Percentiles rank a stretch among this genome's conserved stretches.
phyloP scores from a whole-genome alignment of 2,888 invertebrate species.

The Smittia sp. region DNA sequence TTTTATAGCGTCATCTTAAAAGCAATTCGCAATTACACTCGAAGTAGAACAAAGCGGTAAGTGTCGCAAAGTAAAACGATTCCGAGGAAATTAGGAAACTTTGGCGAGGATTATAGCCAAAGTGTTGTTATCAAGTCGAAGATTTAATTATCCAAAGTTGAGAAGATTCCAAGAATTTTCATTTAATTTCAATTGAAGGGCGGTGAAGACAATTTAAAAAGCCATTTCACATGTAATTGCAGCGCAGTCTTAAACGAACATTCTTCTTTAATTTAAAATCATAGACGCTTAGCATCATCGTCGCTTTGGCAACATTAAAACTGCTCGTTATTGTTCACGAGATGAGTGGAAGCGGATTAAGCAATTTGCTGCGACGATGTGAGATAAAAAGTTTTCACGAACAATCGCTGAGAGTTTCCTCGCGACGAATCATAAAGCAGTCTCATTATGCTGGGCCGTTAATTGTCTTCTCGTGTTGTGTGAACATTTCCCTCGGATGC shows the following conservation, averaged over 20 bases:
- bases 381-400: background rate
- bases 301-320: background rate
- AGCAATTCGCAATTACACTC: too few relatives aligned
- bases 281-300: background rate
- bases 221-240: background rate
- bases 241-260: background rate
- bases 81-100: too few relatives aligned
- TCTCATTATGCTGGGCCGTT: background rate
- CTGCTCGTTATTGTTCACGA: slow-evolving; percentile 11
- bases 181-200: too few relatives aligned
- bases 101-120: too few relatives aligned
- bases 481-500: background rate
- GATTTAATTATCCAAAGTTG: too few relatives aligned
- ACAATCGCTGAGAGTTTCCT: background rate
- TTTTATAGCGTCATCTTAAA: too few relatives aligned
- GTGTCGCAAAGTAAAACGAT: too few relatives aligned
- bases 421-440: background rate
- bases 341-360: slow-evolving; percentile 15
- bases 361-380: background rate
- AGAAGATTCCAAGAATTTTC: too few relatives aligned
- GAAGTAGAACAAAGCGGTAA: too few relatives aligned
- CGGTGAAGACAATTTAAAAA: background rate
- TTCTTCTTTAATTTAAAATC: slow-evolving; percentile 18
- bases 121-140: too few relatives aligned
- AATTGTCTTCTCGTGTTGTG: slow-evolving; percentile 6